A percentile compares a stretch with the other conserved stretches of the same genome.
These are phyloP conservation scores for Monochamus alternatus DNA, from an alignment of 2,888 invertebrate species.

Conservation along the genomic window DNA sequence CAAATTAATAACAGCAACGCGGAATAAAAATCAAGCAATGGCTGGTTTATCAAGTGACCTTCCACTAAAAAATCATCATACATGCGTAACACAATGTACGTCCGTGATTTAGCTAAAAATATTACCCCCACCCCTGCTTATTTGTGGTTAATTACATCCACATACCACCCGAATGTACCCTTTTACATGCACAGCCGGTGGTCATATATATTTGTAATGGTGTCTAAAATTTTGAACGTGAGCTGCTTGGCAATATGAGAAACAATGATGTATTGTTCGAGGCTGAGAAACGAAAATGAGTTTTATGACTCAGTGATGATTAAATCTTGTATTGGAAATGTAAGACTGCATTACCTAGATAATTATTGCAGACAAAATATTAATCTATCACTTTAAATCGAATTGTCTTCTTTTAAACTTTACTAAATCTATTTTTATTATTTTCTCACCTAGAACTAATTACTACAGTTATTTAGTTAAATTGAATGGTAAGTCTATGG, in stretches of 20 bases:
- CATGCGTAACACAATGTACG: slow-evolving; percentile 61
- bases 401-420: no score
- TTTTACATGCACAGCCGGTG: not conserved
- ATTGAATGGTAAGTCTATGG: no score
- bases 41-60: slow-evolving; percentile 64
- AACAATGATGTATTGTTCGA: not conserved
- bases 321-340: not conserved
- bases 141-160: slow-evolving; percentile 7
- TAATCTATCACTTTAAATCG: no score
- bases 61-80: slow-evolving; percentile 66
- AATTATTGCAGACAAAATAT: slow-evolving; percentile 2
- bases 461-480: no score
- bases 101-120: slow-evolving; percentile 22
- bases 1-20: slow-evolving; percentile 52
- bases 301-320: not conserved
- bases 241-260: slow-evolving; percentile 1
- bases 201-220: not conserved
- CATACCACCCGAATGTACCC: slow-evolving; percentile 2
- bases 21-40: slow-evolving; percentile 59
- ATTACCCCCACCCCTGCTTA: slow-evolving; percentile 29
- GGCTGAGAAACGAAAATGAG: not conserved
- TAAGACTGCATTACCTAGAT: not conserved
- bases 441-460: no score
- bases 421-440: no score
- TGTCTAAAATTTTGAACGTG: slow-evolving; percentile 5